Evolutionary conservation across 1,140 invertebrate genomes (phyloP).

Genomic region (Lasioglossum albipes): DNA sequence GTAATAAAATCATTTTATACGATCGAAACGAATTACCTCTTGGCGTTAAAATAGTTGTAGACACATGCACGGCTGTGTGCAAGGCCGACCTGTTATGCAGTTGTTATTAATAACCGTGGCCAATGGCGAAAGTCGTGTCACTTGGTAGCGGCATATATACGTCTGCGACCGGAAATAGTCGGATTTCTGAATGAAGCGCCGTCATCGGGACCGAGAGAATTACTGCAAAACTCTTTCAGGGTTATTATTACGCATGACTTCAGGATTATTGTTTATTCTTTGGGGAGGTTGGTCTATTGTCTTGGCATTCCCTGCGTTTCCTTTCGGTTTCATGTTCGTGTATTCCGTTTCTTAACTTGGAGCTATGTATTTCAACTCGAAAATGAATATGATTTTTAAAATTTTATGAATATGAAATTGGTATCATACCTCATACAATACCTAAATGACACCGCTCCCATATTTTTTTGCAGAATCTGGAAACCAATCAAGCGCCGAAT

Average conservation of each 20-base stretch:
- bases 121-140: conserved; percentile 33
- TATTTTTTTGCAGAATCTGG: no score
- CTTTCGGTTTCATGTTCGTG: background rate
- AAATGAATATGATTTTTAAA: no score
- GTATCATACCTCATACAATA: no score
- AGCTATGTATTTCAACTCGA: no score
- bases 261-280: conserved; percentile 10
- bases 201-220: conserved; percentile 1
- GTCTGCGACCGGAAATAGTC: conserved; percentile 34
- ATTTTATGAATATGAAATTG: no score
- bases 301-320: background rate
- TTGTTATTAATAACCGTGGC: conserved; percentile 54
- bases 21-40: conserved; percentile 15
- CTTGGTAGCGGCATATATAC: background rate
- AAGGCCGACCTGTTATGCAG: conserved; percentile 53
- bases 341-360: no score
- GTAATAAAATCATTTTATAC: no score
- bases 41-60: conserved; percentile 1
- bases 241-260: conserved; percentile 35
- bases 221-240: background rate
- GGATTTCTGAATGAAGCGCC: conserved; percentile 32
- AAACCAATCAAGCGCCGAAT: no score
- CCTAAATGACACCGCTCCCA: no score
- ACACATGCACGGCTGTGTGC: conserved; percentile 2
- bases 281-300: conserved; percentile 1